Percentiles rank a stretch among this genome's conserved stretches.
phyloP scores from a whole-genome alignment of 2,113 vertebrate genomes.

The Brienomyrus brachyistius region DNA sequence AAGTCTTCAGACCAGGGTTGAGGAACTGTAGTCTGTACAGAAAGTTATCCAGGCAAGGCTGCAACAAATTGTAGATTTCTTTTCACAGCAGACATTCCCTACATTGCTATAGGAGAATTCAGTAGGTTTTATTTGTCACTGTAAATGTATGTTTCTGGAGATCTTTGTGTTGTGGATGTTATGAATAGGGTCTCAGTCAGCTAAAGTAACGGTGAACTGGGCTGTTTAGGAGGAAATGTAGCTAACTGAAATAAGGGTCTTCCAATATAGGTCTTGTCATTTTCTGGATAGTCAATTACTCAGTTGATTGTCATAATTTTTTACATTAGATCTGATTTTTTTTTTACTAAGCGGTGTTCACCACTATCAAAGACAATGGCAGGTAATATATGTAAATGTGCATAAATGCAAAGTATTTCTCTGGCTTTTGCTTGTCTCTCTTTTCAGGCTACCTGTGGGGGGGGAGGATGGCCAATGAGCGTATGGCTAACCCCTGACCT shows the following conservation, averaged over 20 bases:
- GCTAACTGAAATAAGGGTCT: not conserved
- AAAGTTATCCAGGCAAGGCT: not conserved
- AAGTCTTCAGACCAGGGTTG: not conserved
- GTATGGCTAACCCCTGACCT: constrained; percentile 92
- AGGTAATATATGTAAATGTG: not conserved
- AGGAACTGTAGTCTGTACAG: not conserved
- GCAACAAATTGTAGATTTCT: not conserved
- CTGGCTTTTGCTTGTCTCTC: not conserved
- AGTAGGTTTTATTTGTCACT: not conserved
- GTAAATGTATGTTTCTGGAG: not conserved
- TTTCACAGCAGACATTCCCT: not conserved
- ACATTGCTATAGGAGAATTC: not conserved
- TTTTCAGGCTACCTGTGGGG: constrained; percentile 78
- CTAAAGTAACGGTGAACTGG: not conserved
- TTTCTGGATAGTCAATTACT: not conserved
- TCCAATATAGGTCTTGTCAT: not conserved
- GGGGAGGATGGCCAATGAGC: constrained; percentile 95
- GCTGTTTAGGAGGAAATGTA: not conserved
- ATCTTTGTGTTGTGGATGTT: not conserved
- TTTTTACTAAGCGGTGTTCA: not conserved
- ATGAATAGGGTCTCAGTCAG: not conserved
- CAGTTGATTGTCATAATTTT: not conserved
- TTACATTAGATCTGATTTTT: not conserved
- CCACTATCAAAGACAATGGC: not conserved
- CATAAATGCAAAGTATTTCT: not conserved